Conservation (phyloP, 2,797 vertebrate genomes). For the Novumbra hubbsi region DNA sequence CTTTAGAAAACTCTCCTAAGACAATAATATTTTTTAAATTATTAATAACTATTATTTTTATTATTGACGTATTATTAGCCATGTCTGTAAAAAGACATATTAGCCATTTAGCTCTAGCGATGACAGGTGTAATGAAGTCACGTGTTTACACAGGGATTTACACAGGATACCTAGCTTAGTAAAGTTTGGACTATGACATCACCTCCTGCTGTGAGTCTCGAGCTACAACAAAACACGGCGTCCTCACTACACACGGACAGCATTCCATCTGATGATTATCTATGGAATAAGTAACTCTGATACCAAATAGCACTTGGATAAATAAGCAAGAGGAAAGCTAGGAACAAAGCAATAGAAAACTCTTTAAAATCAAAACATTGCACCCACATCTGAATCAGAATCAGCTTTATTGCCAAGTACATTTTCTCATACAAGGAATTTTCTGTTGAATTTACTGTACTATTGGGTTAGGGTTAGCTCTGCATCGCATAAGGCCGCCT, state of each 20-base stretch:
- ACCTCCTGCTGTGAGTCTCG: conserved; percentile 69
- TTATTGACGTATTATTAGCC: neutral
- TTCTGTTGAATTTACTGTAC: neutral
- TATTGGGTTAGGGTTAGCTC: neutral
- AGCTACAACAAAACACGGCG: conserved; percentile 66
- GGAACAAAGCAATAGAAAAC: neutral
- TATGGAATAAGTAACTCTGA: neutral
- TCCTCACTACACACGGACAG: conserved; percentile 60
- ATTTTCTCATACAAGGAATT: too few species aligned
- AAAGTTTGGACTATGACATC: conserved; percentile 73
- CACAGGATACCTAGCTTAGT: conserved; percentile 61
- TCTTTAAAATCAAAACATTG: neutral
- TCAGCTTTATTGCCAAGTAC: too few species aligned
- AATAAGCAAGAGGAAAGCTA: neutral
- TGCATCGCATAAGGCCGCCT: conserved; percentile 6
- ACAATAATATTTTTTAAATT: too few species aligned
- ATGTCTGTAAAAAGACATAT: conserved; percentile 21
- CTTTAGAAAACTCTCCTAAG: neutral
- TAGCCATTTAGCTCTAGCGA: conserved; percentile 40
- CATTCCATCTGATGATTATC: neutral
- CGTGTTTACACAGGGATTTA: conserved; percentile 66
- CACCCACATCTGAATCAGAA: neutral
- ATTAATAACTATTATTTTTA: too few species aligned
- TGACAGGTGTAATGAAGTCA: conserved; percentile 74
- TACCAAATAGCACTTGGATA: neutral